A percentile compares a stretch with the other conserved stretches of the same genome.
Conservation (phyloP, 1,140 invertebrate species). For the Drosophila mayri region DNA sequence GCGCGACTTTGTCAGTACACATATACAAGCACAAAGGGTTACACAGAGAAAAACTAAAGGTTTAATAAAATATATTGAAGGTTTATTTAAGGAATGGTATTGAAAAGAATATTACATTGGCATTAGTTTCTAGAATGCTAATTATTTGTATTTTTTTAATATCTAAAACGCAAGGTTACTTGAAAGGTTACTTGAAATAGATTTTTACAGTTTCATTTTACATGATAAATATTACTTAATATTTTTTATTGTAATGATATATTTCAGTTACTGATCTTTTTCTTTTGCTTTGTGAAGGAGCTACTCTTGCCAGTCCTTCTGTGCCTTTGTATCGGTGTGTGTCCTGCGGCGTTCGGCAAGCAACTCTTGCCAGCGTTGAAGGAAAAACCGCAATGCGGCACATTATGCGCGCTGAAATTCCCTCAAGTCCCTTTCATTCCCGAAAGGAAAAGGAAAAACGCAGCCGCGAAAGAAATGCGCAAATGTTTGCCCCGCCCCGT, state of each 20-base stretch:
- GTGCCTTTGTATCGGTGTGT: constrained; percentile 38
- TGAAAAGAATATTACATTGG: no score
- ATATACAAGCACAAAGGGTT: constrained; percentile 20
- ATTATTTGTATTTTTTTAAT: no score
- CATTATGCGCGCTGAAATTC: constrained; percentile 80
- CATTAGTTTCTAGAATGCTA: no score
- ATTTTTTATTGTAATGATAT: no score
- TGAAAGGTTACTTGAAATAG: no score
- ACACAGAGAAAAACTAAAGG: neutral
- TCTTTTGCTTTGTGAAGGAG: constrained; percentile 34
- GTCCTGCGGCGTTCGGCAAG: constrained; percentile 65
- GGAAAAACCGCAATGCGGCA: constrained; percentile 81
- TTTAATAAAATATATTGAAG: neutral
- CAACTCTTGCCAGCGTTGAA: constrained; percentile 66
- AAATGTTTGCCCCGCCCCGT: constrained; percentile 59
- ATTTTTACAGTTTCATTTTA: no score
- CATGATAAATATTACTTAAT: no score
- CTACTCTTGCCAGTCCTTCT: constrained; percentile 47
- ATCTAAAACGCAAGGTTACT: no score
- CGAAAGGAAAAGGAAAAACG: constrained; percentile 58
- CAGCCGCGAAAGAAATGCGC: constrained; percentile 73
- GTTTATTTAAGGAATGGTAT: no score
- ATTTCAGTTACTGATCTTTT: neutral
- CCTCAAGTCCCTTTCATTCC: constrained; percentile 75
- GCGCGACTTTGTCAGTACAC: constrained; percentile 30